A percentile compares a stretch with the other conserved stretches of the same genome.
Conservation (phyloP, 2,113 vertebrate genomes). For the Parotia lawesii region DNA sequence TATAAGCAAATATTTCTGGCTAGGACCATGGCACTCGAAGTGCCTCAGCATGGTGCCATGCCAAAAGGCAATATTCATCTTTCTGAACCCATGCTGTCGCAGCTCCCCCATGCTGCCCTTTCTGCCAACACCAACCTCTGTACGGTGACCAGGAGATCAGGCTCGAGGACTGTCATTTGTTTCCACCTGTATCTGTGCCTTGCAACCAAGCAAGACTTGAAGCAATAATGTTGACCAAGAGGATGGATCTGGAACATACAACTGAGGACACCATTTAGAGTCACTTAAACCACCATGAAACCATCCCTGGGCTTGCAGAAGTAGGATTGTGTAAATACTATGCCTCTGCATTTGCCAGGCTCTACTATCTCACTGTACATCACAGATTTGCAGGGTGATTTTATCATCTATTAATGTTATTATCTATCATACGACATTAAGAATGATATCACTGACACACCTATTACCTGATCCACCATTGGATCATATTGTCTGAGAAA, state of each 20-base stretch:
- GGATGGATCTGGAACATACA: not conserved
- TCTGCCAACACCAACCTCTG: accelerated
- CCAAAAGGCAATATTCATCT: not conserved
- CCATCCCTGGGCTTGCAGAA: not conserved
- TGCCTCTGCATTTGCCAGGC: not conserved
- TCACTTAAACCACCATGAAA: not conserved
- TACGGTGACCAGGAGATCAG: accelerated
- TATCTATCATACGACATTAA: not conserved
- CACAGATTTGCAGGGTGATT: accelerated
- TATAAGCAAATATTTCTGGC: not conserved
- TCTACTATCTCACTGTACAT: not conserved
- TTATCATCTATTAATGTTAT: not conserved
- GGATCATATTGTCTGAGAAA: not conserved
- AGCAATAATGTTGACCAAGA: not conserved
- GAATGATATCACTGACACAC: not conserved
- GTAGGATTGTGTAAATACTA: not conserved
- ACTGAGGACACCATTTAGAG: not conserved
- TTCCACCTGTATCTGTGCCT: not conserved
- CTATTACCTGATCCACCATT: not conserved
- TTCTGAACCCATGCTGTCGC: accelerated
- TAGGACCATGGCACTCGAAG: accelerated
- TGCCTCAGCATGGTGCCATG: not conserved
- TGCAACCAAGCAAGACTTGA: not conserved
- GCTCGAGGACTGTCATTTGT: accelerated
- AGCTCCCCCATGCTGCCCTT: not conserved